Base-by-base conservation (phyloP, 1,140 invertebrate genomes). In the Agrypnia vestita region DNA sequence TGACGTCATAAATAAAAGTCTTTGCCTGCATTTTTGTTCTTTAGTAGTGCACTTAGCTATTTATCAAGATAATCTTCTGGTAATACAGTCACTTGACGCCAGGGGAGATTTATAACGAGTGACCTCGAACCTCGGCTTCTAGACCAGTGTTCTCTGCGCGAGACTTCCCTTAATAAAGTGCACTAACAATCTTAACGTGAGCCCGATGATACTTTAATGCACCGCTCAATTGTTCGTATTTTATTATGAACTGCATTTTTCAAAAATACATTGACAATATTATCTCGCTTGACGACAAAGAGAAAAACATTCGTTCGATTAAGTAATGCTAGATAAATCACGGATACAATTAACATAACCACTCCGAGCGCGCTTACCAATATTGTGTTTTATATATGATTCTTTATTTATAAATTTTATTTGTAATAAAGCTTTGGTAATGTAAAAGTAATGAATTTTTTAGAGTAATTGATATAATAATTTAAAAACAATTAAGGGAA, bases 1-100 rank as follows among this genome's bases (percentile, higher is more conserved):
- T 69, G 64, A 69, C n/a, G 17, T n/a, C 44, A 69, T 69, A 69
- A 69, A 69, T 69, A 69, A 19, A 69, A 21, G 69, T 15, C 47
- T 61, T 78, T 78, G 55, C 76, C 46, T 64, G 62, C 51, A 73
- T 59, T 78, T 78, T 53, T 78, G 67, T 47, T 53, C 47, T 49
- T 55, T 25, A 6, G 76, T 78, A 69, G 47, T 55, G 25, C 56
- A 76, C 25, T 74, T 11, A 25, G 55, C 72, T 55, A 82, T 79
- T 72, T 78, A 79, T 82, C 80, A 79, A 78, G 76, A 79, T 79
- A 82, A 82, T 79, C 72, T 79, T 71, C 53, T 51, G 25, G 25
- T 43, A 53, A 67, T 77, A 76, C 72, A 69, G 56, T 43, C 69
- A 82, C 76, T 72, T 78, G 71, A 78, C 59, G 62, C 59, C 19